phyloP scores from a whole-genome alignment of 2,113 vertebrate genomes.

The Calyptommatus sinebrachiatus region DNA sequence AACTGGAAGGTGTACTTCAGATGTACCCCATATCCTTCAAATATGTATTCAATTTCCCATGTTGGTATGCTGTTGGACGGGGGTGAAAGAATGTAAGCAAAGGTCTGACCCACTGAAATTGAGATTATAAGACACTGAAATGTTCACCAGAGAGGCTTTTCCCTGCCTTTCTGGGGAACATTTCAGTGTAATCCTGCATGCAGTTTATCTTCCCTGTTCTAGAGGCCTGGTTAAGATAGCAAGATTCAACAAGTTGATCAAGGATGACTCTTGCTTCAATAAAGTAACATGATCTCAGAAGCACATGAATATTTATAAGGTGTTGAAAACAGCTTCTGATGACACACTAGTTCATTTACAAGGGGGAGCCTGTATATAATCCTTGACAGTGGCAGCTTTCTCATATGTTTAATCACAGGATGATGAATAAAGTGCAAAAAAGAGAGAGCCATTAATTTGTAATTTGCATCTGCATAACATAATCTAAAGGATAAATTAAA shows the following conservation, averaged over 20 bases:
- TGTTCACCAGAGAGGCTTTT: not conserved
- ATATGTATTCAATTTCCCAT: not conserved
- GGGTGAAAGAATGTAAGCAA: not conserved
- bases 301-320: not conserved
- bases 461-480: not conserved
- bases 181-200: constrained; percentile 20
- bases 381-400: not conserved
- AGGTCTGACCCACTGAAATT: not conserved
- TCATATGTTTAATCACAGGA: not conserved
- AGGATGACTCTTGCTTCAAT: constrained; percentile 4
- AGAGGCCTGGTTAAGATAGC: not conserved
- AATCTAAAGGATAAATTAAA: not conserved
- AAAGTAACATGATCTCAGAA: not conserved
- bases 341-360: not conserved
- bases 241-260: constrained; percentile 6
- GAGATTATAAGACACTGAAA: not conserved
- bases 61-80: not conserved
- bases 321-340: not conserved
- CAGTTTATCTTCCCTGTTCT: not conserved
- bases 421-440: not conserved
- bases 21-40: not conserved
- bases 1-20: not conserved
- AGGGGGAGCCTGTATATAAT: not conserved
- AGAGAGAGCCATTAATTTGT: not conserved
- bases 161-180: not conserved